Base-by-base conservation (phyloP, 1,140 invertebrate species). In the Idris sp. region DNA sequence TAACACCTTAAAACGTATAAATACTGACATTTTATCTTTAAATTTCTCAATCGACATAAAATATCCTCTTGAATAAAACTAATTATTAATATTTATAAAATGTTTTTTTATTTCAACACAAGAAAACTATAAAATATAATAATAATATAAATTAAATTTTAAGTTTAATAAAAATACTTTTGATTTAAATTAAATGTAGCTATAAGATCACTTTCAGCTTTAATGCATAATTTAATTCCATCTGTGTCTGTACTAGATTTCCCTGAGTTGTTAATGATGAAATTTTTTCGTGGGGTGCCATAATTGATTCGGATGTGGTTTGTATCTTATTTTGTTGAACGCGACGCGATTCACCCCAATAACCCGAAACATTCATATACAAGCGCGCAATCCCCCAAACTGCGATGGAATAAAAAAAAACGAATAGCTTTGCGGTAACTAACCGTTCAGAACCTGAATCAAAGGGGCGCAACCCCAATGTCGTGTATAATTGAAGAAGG, bases 401-500 rank as follows among this genome's bases (percentile, higher is more conserved):
- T 56, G 22, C 28, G 69, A 65, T 53, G 61, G 69, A 76, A 76
- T 59, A 67, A 79, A 69, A 74, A 71, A 65, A 67, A 46, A 22
- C 30, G 73, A 77, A 78, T 77, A 74, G 77, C 65, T 64, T 74
- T 79, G 79, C 76, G 76, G 79, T 78, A 81, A 81, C 69, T 77
- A 76, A 80, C 76, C 78, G 74, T 82, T 80, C 62, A 54, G 61
- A 8, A 48, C 40, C 40, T 48, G 61, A 72, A 69, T 71, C 74
- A 58, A 78, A 80, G 80, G 80, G 83, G 81, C 75, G 78, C 81
- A 83, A 79, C 79, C 80, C 75, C 76, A 56, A 74, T 75, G 62
- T 77, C 72, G 79, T 67, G 75, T 76, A 79, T 85, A 79, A 83
- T 81, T 81, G 71, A 80, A 79, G 74, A 80, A 40, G 79, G 80